A percentile compares a stretch with the other conserved stretches of the same genome.
phyloP scores from a whole-genome alignment of 2,888 invertebrate species.

The Crematogaster levior region DNA sequence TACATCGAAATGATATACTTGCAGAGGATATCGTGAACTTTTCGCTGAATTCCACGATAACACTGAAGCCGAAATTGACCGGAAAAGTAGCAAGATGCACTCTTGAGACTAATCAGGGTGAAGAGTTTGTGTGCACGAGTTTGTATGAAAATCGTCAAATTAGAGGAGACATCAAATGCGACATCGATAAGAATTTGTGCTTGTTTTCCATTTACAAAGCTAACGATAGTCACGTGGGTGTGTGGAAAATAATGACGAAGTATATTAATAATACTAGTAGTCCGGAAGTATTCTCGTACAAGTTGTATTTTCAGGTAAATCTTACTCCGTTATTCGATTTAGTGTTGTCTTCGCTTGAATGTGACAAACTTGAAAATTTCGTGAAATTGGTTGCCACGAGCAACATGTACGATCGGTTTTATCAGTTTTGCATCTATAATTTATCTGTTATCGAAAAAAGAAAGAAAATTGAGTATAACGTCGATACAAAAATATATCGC shows the following conservation, averaged over 20 bases:
- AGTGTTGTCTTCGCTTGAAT: neutral
- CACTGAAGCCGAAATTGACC: neutral
- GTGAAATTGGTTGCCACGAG: constrained; percentile 25
- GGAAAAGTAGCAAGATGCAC: neutral
- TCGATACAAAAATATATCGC: neutral
- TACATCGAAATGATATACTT: constrained; percentile 40
- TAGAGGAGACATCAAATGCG: neutral
- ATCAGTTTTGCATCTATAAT: neutral
- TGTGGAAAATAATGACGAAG: constrained; percentile 40
- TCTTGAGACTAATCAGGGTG: constrained; percentile 23
- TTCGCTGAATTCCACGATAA: neutral
- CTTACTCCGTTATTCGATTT: neutral
- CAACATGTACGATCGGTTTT: constrained; percentile 10
- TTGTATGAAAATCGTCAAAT: too few relatives aligned
- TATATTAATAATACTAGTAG: neutral
- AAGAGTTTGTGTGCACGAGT: too few relatives aligned
- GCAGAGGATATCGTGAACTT: constrained; percentile 22
- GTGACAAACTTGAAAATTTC: constrained; percentile 21
- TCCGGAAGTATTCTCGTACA: constrained; percentile 14
- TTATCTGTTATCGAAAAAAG: neutral
- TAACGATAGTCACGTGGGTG: constrained; percentile 9
- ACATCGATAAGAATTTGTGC: neutral
- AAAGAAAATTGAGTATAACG: neutral
- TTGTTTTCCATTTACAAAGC: constrained; percentile 1
- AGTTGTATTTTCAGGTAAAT: constrained; percentile 36